Percentiles rank a stretch among this genome's conserved stretches.
phyloP scores from a whole-genome alignment of 2,888 invertebrate genomes.

The Pherbina coryleti region DNA sequence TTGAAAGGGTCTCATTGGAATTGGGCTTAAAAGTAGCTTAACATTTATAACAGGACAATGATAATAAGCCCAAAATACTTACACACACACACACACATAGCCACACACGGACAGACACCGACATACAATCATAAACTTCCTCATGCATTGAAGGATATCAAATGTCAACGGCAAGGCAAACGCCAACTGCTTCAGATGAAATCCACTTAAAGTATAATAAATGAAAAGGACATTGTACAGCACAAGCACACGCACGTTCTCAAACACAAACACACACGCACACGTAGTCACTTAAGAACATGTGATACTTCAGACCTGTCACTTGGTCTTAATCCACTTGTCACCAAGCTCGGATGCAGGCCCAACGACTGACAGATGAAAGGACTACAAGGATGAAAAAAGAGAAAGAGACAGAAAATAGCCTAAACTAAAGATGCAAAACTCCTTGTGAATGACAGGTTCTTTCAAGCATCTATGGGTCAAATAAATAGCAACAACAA shows the following conservation, averaged over 20 bases:
- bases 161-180: background rate
- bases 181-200: background rate
- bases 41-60: too few relatives aligned
- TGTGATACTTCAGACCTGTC: conserved; percentile 14
- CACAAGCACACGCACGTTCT: background rate
- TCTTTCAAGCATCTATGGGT: background rate
- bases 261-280: background rate
- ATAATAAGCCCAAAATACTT: too few relatives aligned
- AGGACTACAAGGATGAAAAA: background rate
- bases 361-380: background rate
- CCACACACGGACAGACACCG: background rate
- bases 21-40: too few relatives aligned
- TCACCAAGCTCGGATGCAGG: background rate
- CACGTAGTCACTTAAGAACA: background rate
- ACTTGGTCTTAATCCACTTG: conserved; percentile 9
- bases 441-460: background rate
- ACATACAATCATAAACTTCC: too few relatives aligned
- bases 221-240: background rate
- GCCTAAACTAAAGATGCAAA: background rate
- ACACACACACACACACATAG: background rate
- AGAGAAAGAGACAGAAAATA: background rate
- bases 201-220: conserved; percentile 2
- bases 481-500: background rate
- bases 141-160: background rate
- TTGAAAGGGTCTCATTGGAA: too few relatives aligned